Conservation (phyloP, 1,140 invertebrate genomes). For the Drosophila baimaii region DNA sequence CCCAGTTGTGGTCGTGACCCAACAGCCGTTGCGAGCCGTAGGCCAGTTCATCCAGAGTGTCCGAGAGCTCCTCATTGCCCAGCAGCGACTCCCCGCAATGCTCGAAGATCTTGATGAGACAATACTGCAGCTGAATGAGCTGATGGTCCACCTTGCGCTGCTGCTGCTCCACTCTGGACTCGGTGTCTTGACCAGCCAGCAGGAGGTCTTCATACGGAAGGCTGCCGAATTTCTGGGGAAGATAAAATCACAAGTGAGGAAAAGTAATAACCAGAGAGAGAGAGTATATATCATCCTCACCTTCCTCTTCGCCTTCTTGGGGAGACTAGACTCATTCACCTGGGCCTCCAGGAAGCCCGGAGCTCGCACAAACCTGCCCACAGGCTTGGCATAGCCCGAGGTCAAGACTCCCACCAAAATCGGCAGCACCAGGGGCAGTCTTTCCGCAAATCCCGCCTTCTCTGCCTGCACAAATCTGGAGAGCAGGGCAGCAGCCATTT, state of each 20-base stretch:
- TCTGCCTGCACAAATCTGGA: conserved; percentile 91
- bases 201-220: conserved; percentile 25
- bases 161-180: conserved; percentile 81
- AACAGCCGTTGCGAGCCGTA: conserved; percentile 90
- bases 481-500: conserved; percentile 87
- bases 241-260: neutral
- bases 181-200: conserved; percentile 30
- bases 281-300: neutral
- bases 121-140: conserved; percentile 86
- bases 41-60: conserved; percentile 87
- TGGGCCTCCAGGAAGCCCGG: conserved; percentile 49
- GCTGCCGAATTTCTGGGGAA: conserved; percentile 8
- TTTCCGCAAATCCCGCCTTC: conserved; percentile 87
- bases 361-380: conserved; percentile 73
- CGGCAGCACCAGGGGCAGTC: conserved; percentile 86
- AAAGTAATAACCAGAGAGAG: no score
- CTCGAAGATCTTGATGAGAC: conserved; percentile 85
- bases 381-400: conserved; percentile 39
- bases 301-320: conserved; percentile 41
- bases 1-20: conserved; percentile 87
- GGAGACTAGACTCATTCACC: conserved; percentile 24
- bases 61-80: conserved; percentile 82
- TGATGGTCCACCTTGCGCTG: conserved; percentile 86
- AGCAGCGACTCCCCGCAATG: conserved; percentile 84
- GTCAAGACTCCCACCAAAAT: conserved; percentile 85